Percentiles rank a stretch among this genome's conserved stretches.
Conservation (phyloP, 2,888 invertebrate species). For the Harmothoe impar region DNA sequence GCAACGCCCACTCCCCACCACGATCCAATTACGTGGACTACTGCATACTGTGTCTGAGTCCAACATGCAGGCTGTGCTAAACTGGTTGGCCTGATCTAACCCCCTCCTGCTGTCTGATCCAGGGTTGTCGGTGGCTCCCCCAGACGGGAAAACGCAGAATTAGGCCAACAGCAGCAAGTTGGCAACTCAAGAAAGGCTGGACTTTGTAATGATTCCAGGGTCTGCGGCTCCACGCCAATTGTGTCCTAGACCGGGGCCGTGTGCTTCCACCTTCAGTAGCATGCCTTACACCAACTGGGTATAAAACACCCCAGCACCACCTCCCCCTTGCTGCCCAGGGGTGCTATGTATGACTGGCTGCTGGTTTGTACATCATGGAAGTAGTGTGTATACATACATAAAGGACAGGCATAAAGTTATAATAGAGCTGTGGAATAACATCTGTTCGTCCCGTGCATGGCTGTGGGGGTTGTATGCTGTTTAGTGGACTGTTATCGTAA, state of each 20-base stretch:
- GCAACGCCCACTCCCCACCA: too few species aligned
- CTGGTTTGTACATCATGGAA: too few species aligned
- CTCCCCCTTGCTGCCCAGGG: too few species aligned
- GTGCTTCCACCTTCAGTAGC: background rate
- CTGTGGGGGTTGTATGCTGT: too few species aligned
- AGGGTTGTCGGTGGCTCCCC: background rate
- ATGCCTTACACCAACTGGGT: background rate
- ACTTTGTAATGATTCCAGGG: conserved; percentile 42
- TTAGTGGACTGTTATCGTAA: too few species aligned
- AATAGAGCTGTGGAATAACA: too few species aligned
- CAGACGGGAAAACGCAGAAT: background rate
- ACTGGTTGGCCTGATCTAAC: background rate
- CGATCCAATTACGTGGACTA: too few species aligned
- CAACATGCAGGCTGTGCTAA: too few species aligned
- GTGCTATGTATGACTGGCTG: background rate
- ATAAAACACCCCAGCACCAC: background rate
- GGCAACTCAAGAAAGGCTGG: conserved; percentile 33
- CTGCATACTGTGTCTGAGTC: too few species aligned
- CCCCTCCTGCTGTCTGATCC: background rate
- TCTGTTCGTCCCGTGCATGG: too few species aligned
- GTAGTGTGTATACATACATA: too few species aligned
- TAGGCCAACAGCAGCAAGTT: conserved; percentile 24
- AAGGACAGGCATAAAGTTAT: too few species aligned
- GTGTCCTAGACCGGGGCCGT: conserved; percentile 9
- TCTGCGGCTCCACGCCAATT: conserved; percentile 19